phyloP scores from a whole-genome alignment of 2,113 vertebrate species.

The Corythornis madagascariensis region DNA sequence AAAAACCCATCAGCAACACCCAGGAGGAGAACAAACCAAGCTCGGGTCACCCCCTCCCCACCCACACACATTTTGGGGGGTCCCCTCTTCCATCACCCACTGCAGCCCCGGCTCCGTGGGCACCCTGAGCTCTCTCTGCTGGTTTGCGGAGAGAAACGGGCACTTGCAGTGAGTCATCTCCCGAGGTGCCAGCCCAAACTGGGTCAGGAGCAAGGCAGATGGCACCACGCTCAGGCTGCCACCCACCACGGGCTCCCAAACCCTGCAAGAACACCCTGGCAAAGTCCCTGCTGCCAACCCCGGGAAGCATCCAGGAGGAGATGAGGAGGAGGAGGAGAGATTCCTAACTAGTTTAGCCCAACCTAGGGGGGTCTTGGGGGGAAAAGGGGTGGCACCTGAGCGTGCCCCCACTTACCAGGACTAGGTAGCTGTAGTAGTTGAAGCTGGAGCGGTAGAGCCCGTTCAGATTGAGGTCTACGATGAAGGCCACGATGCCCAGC shows the following conservation, averaged over 20 bases:
- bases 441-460: conserved; percentile 23
- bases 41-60: not conserved
- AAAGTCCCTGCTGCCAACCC: fast-evolving
- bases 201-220: not conserved
- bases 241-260: fast-evolving
- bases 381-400: not conserved
- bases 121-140: fast-evolving
- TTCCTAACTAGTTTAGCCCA: not conserved
- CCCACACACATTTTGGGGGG: not conserved
- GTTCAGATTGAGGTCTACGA: conserved; percentile 49
- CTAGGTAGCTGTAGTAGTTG: not conserved
- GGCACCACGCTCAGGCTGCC: fast-evolving
- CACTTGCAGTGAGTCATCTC: not conserved
- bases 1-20: not conserved
- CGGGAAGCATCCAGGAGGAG: not conserved
- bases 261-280: not conserved
- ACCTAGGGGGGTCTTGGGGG: fast-evolving
- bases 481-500: conserved; percentile 47
- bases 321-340: not conserved
- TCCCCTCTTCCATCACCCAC: not conserved
- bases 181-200: not conserved
- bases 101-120: fast-evolving
- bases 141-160: not conserved
- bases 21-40: not conserved
- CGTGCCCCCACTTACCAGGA: not conserved